Conservation (phyloP, 1,140 invertebrate genomes). For the Micrasema longulum region DNA sequence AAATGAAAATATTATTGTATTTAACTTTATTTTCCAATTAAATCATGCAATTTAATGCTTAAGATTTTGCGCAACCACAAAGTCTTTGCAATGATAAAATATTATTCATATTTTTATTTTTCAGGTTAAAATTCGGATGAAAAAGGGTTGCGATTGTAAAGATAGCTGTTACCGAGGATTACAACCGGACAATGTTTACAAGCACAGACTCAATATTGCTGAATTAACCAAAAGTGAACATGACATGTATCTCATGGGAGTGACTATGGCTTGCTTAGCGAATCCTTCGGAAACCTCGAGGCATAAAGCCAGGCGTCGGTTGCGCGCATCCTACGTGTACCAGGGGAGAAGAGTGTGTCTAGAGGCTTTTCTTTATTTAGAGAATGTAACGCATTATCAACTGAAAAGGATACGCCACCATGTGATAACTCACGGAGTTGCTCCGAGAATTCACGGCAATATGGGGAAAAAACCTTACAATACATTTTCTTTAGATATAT, state of each 20-base stretch:
- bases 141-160: slow-evolving; percentile 80
- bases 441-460: slow-evolving; percentile 81
- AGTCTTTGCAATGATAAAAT: too few species aligned
- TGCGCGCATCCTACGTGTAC: slow-evolving; percentile 80
- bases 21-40: too few species aligned
- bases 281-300: slow-evolving; percentile 80
- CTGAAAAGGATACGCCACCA: slow-evolving; percentile 82
- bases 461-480: slow-evolving; percentile 86
- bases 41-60: too few species aligned
- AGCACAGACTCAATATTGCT: slow-evolving; percentile 81
- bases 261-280: slow-evolving; percentile 82
- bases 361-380: slow-evolving; percentile 82
- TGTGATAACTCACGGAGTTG: slow-evolving; percentile 81
- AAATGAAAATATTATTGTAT: too few species aligned
- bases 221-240: slow-evolving; percentile 81
- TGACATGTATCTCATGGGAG: slow-evolving; percentile 83
- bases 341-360: slow-evolving; percentile 81
- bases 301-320: slow-evolving; percentile 77
- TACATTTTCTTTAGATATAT: slow-evolving; percentile 82
- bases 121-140: slow-evolving; percentile 77
- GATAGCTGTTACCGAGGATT: slow-evolving; percentile 80
- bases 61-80: too few species aligned
- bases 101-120: too few species aligned
- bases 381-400: slow-evolving; percentile 85
- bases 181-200: slow-evolving; percentile 79